Percentiles rank a stretch among this genome's conserved stretches.
Conservation (phyloP, 1,140 invertebrate genomes). For the Phymastichus coffea region DNA sequence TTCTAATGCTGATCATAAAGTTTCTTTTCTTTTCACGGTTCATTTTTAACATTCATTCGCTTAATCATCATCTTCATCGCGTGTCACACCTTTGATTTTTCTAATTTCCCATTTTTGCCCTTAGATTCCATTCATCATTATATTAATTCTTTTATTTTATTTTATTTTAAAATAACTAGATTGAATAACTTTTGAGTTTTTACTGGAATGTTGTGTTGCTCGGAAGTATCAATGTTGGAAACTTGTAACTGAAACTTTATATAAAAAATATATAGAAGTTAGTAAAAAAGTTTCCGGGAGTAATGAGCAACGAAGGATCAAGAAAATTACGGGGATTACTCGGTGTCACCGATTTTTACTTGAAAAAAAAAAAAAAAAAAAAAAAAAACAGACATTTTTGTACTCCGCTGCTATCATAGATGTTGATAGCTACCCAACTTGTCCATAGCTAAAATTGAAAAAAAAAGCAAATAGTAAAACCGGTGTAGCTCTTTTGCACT, state of each 20-base stretch:
- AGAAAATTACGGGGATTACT: background rate
- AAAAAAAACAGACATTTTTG: no score
- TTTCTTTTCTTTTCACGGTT: background rate
- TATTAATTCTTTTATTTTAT: background rate
- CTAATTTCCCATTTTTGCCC: background rate
- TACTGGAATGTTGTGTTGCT: background rate
- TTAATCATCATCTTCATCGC: background rate
- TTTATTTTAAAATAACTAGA: background rate
- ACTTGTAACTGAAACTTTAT: no score
- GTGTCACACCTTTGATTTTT: background rate
- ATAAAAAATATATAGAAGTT: no score
- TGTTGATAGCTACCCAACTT: no score
- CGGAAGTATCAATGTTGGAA: no score
- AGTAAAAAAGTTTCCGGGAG: background rate
- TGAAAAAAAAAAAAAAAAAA: no score
- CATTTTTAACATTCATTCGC: background rate
- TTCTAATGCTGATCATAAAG: background rate
- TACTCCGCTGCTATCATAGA: background rate
- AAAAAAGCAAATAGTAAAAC: background rate
- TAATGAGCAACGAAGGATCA: slow-evolving; percentile 1
- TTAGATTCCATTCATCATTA: background rate
- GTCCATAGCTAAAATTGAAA: no score
- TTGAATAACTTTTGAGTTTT: background rate
- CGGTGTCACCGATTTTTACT: slow-evolving; percentile 11
- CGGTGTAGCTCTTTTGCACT: slow-evolving; percentile 16